Conservation (phyloP, 2,797 vertebrate species). For the Crocidura indochinensis region DNA sequence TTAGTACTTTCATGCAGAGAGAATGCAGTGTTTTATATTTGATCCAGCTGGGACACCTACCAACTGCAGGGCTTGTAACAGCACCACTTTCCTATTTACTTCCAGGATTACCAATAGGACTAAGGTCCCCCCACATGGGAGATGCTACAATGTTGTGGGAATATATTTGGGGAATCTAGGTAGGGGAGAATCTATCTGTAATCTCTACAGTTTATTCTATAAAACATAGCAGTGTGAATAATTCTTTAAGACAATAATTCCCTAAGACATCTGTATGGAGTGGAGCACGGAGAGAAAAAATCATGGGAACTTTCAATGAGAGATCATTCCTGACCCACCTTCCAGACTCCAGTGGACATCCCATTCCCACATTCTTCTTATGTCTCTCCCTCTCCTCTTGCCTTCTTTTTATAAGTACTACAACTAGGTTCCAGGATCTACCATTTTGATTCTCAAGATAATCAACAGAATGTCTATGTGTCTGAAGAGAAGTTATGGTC, state of each 20-base stretch:
- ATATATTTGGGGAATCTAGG: not conserved
- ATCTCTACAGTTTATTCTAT: not conserved
- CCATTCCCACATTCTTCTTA: not conserved
- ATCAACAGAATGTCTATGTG: not conserved
- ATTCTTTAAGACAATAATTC: not conserved
- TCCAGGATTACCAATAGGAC: not conserved
- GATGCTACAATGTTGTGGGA: not conserved
- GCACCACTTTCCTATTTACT: not conserved
- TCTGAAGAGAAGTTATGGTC: not conserved
- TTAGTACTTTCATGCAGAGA: not conserved
- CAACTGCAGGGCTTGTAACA: no score
- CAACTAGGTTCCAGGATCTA: not conserved
- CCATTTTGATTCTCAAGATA: not conserved
- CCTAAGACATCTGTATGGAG: not conserved
- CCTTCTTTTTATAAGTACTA: not conserved
- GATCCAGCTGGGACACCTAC: not conserved
- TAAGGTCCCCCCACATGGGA: not conserved
- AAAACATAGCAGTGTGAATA: not conserved
- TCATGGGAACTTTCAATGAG: not conserved
- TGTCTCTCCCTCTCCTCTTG: not conserved
- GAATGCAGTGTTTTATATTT: not conserved
- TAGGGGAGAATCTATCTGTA: not conserved
- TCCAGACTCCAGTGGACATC: fast-evolving
- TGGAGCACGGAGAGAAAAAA: not conserved
- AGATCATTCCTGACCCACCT: not conserved